phyloP scores from a whole-genome alignment of 2,113 vertebrate genomes.

The Cinclus mexicanus region DNA sequence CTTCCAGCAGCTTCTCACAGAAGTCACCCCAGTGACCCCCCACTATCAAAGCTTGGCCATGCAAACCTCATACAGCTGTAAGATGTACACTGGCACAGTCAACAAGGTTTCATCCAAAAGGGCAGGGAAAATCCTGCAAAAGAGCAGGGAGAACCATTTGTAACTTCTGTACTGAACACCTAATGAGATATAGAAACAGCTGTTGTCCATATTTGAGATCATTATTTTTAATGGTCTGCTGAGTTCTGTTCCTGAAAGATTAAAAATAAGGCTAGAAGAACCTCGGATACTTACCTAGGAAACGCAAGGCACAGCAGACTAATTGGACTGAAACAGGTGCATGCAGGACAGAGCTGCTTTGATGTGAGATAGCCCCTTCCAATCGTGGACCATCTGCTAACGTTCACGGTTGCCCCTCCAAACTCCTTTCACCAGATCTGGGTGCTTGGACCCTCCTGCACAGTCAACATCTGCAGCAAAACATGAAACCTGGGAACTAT shows the following conservation, averaged over 20 bases:
- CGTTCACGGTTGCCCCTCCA: fast-evolving
- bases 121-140: neutral
- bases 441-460: neutral
- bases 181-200: neutral
- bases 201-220: neutral
- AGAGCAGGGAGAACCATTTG: neutral
- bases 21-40: neutral
- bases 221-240: neutral
- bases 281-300: neutral
- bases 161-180: neutral
- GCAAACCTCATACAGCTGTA: neutral
- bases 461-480: neutral
- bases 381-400: neutral
- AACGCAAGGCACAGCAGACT: neutral
- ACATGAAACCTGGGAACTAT: neutral
- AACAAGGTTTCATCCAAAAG: neutral
- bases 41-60: neutral
- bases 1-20: neutral
- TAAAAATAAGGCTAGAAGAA: neutral
- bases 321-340: neutral
- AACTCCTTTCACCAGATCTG: neutral
- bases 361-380: neutral
- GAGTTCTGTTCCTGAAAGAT: neutral
- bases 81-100: neutral
- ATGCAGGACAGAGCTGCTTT: neutral